Percentiles rank a stretch among this genome's conserved stretches.
Conservation (phyloP, 2,888 invertebrate genomes). For the Danaus chrysippus region DNA sequence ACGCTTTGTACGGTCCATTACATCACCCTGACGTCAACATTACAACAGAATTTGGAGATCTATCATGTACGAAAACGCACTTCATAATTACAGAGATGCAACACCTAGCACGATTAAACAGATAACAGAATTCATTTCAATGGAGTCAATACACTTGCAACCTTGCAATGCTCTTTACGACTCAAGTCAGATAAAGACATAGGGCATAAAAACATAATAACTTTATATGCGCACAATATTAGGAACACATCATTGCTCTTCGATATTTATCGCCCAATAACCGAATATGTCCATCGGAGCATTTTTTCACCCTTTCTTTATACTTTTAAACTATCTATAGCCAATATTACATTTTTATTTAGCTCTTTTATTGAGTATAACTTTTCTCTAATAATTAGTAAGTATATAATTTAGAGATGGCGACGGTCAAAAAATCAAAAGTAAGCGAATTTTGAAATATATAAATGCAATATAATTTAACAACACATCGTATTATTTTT, state of each 20-base stretch:
- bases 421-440: too few relatives aligned
- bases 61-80: slow-evolving; percentile 44
- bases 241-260: not conserved
- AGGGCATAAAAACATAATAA: slow-evolving; percentile 69
- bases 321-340: too few relatives aligned
- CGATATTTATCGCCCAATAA: slow-evolving; percentile 14
- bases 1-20: slow-evolving; percentile 59
- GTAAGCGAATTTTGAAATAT: too few relatives aligned
- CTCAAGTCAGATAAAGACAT: slow-evolving; percentile 74
- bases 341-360: too few relatives aligned
- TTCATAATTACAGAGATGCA: slow-evolving; percentile 51
- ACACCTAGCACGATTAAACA: slow-evolving; percentile 55
- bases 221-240: slow-evolving; percentile 48
- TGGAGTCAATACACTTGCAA: slow-evolving; percentile 76
- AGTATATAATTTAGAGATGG: too few relatives aligned
- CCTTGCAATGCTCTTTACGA: slow-evolving; percentile 75
- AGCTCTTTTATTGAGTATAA: too few relatives aligned
- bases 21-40: slow-evolving; percentile 69
- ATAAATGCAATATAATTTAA: too few relatives aligned
- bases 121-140: slow-evolving; percentile 72
- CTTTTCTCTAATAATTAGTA: too few relatives aligned
- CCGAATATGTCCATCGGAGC: slow-evolving; percentile 16
- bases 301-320: slow-evolving; percentile 1
- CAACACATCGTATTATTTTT: not conserved
- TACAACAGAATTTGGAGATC: slow-evolving; percentile 51